A percentile compares a stretch with the other conserved stretches of the same genome.
phyloP scores from a whole-genome alignment of 2,113 vertebrate species.

The Ardeotis arabs region DNA sequence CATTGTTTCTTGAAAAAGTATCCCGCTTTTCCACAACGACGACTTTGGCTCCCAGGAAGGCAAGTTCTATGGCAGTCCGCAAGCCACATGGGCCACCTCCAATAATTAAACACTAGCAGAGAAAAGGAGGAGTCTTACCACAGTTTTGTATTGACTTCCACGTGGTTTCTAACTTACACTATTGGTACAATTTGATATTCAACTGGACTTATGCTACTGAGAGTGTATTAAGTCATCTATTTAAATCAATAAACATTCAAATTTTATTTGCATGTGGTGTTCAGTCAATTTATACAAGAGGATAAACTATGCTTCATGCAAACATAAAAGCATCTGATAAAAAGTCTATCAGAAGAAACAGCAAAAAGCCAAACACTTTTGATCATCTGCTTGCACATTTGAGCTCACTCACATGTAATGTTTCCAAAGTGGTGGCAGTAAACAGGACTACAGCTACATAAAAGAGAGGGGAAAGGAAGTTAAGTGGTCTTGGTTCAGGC shows the following conservation, averaged over 20 bases:
- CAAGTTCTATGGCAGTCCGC: conserved; percentile 93
- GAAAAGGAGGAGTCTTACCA: neutral
- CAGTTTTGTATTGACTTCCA: neutral
- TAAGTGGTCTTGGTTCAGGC: neutral
- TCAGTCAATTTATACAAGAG: neutral
- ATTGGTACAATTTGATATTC: neutral
- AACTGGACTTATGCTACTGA: neutral
- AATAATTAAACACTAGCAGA: conserved; percentile 90
- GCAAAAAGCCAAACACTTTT: neutral
- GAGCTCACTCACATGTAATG: fast-evolving
- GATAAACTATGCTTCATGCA: neutral
- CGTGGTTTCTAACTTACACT: neutral
- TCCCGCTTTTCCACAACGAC: conserved; percentile 95
- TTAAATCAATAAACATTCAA: neutral
- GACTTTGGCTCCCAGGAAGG: conserved; percentile 92
- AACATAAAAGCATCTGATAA: neutral
- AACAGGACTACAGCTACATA: neutral
- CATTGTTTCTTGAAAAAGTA: conserved; percentile 95
- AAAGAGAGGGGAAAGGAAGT: neutral
- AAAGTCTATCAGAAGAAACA: neutral
- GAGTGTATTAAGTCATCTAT: neutral
- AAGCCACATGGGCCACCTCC: conserved; percentile 95
- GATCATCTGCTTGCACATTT: neutral
- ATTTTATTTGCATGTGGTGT: neutral
- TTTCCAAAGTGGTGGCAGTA: neutral